Base-by-base conservation (phyloP, 2,113 vertebrate species). In the Narcine bancroftii region DNA sequence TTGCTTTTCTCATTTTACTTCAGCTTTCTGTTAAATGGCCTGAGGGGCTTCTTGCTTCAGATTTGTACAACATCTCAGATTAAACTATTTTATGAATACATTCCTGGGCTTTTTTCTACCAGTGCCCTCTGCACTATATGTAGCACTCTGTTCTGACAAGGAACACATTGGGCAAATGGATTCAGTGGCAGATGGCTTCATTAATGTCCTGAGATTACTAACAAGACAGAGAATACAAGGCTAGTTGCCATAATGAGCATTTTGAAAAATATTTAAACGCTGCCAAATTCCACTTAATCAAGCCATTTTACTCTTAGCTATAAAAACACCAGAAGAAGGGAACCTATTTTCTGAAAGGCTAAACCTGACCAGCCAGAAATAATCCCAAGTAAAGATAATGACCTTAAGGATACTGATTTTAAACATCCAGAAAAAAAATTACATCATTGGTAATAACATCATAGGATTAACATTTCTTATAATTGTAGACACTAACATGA, bases 271-370 rank as follows among this genome's bases (percentile, higher is more conserved):
- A 36, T 33, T 21, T 36, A 50, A 85, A 17, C 15, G 81, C 81
- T 36, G 53, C 33, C 66, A 56, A 36, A 17, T 6, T 33, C 50
- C 15, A n/a, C 5, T 87, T 60, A 60, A 60, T 87, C 81, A 87
- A 87, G 50, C 56, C 53, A 21, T 87, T 87, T 60, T 17, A 19
- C 53, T 87, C 33, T 60, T 60, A 60, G n/a, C 81, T 87, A n/a
- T 87, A 60, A 87, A 87, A 87, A 87, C 6, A 87, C 81, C 53
- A 60, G 6, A 60, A n/a, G 81, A n/a, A n/a, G 15, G 47, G 53
- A 87, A 60, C 19, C 53, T n/a, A 87, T 87, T 60, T 83, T 87
- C 33, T 87, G 53, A 60, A 36, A 63, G n/a, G 53, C 53, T 87
- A 36, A 19, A 87, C 36, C 15, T 36, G n/a, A 17, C 81, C 33